Base-by-base conservation (phyloP, 1,140 invertebrate species). In the Bradysia coprophila region DNA sequence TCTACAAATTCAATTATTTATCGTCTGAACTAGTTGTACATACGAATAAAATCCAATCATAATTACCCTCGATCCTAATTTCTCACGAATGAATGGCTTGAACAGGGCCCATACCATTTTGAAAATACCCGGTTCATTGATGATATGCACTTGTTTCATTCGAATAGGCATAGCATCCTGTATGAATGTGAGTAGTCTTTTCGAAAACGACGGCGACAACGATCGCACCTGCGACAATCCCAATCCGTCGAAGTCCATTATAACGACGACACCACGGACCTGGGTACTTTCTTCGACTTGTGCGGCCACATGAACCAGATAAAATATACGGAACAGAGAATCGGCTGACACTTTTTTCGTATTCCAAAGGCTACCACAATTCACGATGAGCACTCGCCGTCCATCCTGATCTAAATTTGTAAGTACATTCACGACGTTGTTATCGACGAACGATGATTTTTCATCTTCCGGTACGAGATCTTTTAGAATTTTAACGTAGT, bases 141-240 rank as follows among this genome's bases (percentile, higher is more conserved):
- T 76, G 50, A 93, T 81, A 62, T 92, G 88, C 10, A 92, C 80
- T 56, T 87, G 84, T 58, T 87, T 89, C 49, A 92, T 72, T 45
- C 88, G 69, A 13, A 88, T 63, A 20, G 88, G 87, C 75, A 91
- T 87, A 2, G 85, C 85, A 46, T 91, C 84, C 57, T 87, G 83
- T 43, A 87, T 82, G 57, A 85, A 87, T 15, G 67, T 71, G 34
- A 87, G 67, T 18, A 86, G 67, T 43, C 74, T 69, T 61, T 76
- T 75, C 19, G 78, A 79, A 54, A 83, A 85, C 1, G 72, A 57
- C 18, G 78, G 79, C 1, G 74, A 71, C n/a, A 85, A 56, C 1
- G 71, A 73, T 61, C 68, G 69, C 1, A 73, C 73, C 65, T 88
- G 82, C 55, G 72, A 73, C 70, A 81, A 75, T 32, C 69, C 66